A percentile compares a stretch with the other conserved stretches of the same genome.
phyloP scores from a whole-genome alignment of 2,797 vertebrate species.

The Steatocranus sp. region DNA sequence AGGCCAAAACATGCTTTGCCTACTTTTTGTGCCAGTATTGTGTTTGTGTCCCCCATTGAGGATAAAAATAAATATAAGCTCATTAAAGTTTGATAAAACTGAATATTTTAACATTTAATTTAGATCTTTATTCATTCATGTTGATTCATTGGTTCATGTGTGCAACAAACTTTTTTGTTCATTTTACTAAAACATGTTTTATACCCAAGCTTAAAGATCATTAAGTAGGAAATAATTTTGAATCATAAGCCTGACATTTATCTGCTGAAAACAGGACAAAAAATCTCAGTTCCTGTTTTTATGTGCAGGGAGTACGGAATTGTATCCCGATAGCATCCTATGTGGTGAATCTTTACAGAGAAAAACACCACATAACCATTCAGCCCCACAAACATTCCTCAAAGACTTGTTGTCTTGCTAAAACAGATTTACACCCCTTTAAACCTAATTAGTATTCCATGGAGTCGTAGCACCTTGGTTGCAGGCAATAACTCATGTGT shows the following conservation, averaged over 20 bases:
- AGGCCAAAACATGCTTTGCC: neutral
- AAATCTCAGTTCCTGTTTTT: neutral
- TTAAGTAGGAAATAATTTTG: neutral
- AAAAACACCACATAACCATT: conserved; percentile 60
- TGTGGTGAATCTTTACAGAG: neutral
- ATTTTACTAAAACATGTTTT: neutral
- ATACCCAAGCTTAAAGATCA: neutral
- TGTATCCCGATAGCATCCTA: neutral
- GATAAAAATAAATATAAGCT: neutral
- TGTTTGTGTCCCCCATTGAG: neutral
- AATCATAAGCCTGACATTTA: neutral
- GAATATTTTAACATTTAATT: neutral
- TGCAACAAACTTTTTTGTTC: neutral
- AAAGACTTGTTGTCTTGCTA: conserved; percentile 35
- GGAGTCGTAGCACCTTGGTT: neutral
- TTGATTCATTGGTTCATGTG: neutral
- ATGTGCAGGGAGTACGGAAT: neutral
- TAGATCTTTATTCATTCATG: neutral
- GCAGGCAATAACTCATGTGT: conserved; percentile 15
- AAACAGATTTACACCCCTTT: conserved; percentile 64
- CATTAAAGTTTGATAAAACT: neutral
- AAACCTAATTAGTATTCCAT: conserved; percentile 64
- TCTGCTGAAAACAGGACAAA: neutral
- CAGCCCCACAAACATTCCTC: conserved; percentile 48
- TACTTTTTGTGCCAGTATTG: neutral